Base-by-base conservation (phyloP, 1,140 invertebrate genomes). In the Drosophila santomea region DNA sequence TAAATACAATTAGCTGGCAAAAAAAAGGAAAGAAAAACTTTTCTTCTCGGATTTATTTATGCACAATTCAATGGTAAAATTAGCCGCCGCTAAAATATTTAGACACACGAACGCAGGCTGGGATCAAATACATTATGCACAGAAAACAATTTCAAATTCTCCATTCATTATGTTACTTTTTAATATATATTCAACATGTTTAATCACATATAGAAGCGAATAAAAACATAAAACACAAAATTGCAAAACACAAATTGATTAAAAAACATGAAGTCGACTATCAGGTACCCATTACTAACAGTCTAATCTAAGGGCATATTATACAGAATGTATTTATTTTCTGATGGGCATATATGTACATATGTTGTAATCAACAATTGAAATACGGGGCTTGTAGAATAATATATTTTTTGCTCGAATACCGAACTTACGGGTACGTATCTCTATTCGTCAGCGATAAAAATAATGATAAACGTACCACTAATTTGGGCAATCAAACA, bases 1-100 rank as follows among this genome's bases (percentile, higher is more conserved):
- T 78, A 88, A 88, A 62, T 69, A 81, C 75, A 88, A 82, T 86
- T 86, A 88, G 78, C 76, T 45, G 14, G 66, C 57, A 20, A 38
- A 45, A 57, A 17, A 45, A 47, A 44, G n/a, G 15, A 43, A 6
- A n/a, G 39, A 6, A 43, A 38, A 50, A 57, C 50, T 44, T 48
- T 62, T 60, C 72, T 57, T 78, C 28, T 50, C 38, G 32, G 25
- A 45, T 78, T 73, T 73, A 80, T 71, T 81, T 81, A 86, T 71
- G 78, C 57, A 61, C 74, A 78, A 74, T 86, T 85, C 73, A 80
- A 66, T 78, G 56, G 62, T 74, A 74, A 84, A 84, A 64, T 63
- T 54, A 80, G 71, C 32, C 54, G 71, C 32, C 54, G 61, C 71
- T 80, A 69, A 74, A 78, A 83, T 82, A 78, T 61, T 82, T 50